Conservation (phyloP, 2,797 vertebrate genomes). For the Balearica regulorum region DNA sequence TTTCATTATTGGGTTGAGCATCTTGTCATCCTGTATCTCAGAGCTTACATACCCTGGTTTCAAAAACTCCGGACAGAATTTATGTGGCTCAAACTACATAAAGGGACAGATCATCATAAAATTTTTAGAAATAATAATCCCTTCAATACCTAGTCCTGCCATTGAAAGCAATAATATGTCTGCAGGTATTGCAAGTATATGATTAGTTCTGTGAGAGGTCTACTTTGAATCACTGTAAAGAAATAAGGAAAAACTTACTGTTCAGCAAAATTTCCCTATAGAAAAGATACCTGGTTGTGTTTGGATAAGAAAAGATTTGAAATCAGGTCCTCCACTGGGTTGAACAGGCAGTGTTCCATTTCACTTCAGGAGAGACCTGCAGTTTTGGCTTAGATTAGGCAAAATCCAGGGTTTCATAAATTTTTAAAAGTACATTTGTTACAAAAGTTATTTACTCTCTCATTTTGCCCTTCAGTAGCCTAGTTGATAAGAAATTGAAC, state of each 20-base stretch:
- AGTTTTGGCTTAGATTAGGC: background rate
- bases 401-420: background rate
- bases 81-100: background rate
- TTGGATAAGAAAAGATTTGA: background rate
- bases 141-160: background rate
- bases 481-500: background rate
- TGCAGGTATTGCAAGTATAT: background rate
- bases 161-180: background rate
- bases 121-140: background rate
- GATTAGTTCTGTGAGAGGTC: background rate
- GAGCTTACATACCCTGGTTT: background rate
- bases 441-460: background rate
- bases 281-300: background rate
- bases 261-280: background rate
- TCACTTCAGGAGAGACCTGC: background rate
- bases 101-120: background rate
- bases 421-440: background rate
- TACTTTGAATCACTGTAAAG: background rate
- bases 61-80: background rate
- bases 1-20: background rate
- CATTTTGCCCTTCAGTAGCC: background rate
- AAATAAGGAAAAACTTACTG: background rate
- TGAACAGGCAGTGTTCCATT: background rate
- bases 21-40: background rate
- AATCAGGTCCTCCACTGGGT: background rate